A percentile compares a stretch with the other conserved stretches of the same genome.
phyloP scores from a whole-genome alignment of 2,888 invertebrate genomes.

The Tiphia femorata region DNA sequence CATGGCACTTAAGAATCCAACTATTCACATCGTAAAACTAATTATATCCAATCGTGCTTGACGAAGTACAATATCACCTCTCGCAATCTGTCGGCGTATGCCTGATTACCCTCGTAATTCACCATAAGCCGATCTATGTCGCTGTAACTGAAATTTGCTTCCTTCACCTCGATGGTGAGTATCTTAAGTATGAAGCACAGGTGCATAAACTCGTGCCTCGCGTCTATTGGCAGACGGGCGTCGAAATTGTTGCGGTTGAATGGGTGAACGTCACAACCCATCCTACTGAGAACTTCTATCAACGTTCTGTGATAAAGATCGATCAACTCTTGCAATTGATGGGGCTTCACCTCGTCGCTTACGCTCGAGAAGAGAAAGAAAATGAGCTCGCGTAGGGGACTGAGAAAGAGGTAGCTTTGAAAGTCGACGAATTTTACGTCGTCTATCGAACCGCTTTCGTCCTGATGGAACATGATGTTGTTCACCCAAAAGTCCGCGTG shows the following conservation, averaged over 20 bases:
- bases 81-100: constrained; percentile 33
- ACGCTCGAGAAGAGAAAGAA: constrained; percentile 74
- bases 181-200: constrained; percentile 53
- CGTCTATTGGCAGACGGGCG: constrained; percentile 42
- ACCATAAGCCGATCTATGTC: constrained; percentile 25
- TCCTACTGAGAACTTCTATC: constrained; percentile 64
- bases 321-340: constrained; percentile 71
- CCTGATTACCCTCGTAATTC: constrained; percentile 25
- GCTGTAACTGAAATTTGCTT: constrained; percentile 19
- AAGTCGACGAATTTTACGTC: constrained; percentile 74
- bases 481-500: constrained; percentile 76
- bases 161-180: constrained; percentile 42
- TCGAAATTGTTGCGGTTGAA: constrained; percentile 50
- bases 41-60: constrained; percentile 43
- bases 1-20: too few species aligned
- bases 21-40: too few species aligned
- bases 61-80: constrained; percentile 30
- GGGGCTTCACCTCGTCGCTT: constrained; percentile 64
- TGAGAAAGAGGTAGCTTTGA: constrained; percentile 72
- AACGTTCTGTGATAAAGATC: constrained; percentile 71
- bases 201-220: constrained; percentile 52
- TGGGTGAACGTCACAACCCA: constrained; percentile 56
- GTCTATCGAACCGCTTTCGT: constrained; percentile 63
- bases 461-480: constrained; percentile 72
- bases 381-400: constrained; percentile 71